A percentile compares a stretch with the other conserved stretches of the same genome.
Conservation (phyloP, 2,888 invertebrate genomes). For the Spialia ferax region DNA sequence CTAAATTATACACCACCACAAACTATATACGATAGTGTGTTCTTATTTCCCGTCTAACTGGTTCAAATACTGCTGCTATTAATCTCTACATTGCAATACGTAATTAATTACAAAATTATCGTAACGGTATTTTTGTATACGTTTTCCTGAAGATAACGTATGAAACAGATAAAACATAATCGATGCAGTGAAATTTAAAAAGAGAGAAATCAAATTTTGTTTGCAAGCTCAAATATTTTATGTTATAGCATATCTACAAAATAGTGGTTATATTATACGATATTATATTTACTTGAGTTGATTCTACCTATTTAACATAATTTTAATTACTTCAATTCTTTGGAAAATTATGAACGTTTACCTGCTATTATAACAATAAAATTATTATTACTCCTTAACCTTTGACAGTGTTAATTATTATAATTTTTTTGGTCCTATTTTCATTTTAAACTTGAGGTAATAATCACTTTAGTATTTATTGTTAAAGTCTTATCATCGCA, state of each 20-base stretch:
- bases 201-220: no score
- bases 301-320: no score
- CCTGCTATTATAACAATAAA: no score
- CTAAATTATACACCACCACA: conserved; percentile 27
- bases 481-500: not conserved
- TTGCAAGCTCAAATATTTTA: no score
- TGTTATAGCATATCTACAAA: no score
- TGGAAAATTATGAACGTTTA: not conserved
- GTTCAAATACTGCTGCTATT: conserved; percentile 36
- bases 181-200: not conserved
- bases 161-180: no score
- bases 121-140: conserved; percentile 22
- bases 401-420: no score
- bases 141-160: conserved; percentile 6
- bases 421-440: no score
- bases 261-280: not conserved
- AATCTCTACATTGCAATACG: conserved; percentile 22
- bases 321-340: not conserved
- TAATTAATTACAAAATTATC: conserved; percentile 30
- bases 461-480: no score
- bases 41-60: conserved; percentile 32
- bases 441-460: no score
- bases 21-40: conserved; percentile 31
- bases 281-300: no score
- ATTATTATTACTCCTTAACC: no score